phyloP scores from a whole-genome alignment of 2,888 invertebrate genomes.

The Amiota communis region DNA sequence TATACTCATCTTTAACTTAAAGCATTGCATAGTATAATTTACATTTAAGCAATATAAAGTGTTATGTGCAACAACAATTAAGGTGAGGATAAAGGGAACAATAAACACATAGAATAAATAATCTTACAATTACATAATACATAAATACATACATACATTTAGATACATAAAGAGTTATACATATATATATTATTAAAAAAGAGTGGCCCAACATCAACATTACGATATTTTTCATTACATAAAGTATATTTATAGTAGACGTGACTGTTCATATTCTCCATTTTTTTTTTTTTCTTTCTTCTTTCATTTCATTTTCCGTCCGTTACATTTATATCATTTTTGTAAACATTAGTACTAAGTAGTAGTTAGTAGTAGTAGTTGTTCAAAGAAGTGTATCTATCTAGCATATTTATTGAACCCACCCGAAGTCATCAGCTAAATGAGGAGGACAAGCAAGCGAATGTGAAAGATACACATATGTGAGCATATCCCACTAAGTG shows the following conservation, averaged over 20 bases:
- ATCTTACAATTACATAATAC: neutral
- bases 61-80: slow-evolving; percentile 10
- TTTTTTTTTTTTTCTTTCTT: too few species aligned
- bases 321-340: slow-evolving; percentile 44
- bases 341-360: too few species aligned
- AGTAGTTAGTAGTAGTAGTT: too few species aligned
- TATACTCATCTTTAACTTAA: neutral
- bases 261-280: slow-evolving; percentile 13
- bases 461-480: neutral
- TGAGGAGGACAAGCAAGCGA: too few species aligned
- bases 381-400: too few species aligned
- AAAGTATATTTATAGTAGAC: slow-evolving; percentile 71
- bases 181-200: slow-evolving; percentile 2
- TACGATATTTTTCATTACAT: slow-evolving; percentile 73
- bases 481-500: slow-evolving; percentile 51
- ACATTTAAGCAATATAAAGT: neutral
- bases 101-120: neutral
- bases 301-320: slow-evolving; percentile 59
- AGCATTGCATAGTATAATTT: neutral
- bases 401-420: too few species aligned
- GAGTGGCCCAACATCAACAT: slow-evolving; percentile 71
- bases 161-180: slow-evolving; percentile 15
- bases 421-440: too few species aligned
- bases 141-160: slow-evolving; percentile 18
- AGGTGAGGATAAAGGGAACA: neutral